phyloP scores from a whole-genome alignment of 2,113 vertebrate species.

The Choloepus hoffmanni region DNA sequence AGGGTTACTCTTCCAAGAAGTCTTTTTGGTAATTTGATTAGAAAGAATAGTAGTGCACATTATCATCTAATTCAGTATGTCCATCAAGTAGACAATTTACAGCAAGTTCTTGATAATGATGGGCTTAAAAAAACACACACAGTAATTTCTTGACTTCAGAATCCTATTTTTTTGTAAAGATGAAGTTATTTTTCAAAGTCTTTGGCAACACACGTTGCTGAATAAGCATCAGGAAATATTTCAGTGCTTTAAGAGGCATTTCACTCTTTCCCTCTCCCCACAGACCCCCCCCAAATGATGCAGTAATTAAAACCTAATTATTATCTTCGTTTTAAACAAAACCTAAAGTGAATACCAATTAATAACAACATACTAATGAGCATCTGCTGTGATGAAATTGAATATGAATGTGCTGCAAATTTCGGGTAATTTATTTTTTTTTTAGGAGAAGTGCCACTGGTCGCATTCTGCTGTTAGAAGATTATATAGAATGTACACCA shows the following conservation, averaged over 20 bases:
- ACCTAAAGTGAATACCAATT: constrained; percentile 94
- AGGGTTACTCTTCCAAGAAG: constrained; percentile 89
- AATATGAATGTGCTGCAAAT: constrained; percentile 93
- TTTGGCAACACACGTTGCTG: constrained; percentile 74
- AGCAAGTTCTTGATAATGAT: constrained; percentile 80
- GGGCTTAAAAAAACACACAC: constrained; percentile 71
- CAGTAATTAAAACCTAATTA: constrained; percentile 94
- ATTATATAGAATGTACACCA: constrained; percentile 85
- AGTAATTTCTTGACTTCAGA: constrained; percentile 84
- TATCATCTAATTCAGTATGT: constrained; percentile 85
- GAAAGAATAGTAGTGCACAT: constrained; percentile 83
- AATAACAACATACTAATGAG: constrained; percentile 95
- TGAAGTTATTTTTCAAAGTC: constrained; percentile 80
- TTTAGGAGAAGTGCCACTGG: constrained; percentile 88
- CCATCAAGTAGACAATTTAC: constrained; percentile 87
- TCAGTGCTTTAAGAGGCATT: constrained; percentile 89
- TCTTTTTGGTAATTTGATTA: constrained; percentile 89
- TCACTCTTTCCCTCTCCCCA: constrained; percentile 84
- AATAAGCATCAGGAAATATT: constrained; percentile 88
- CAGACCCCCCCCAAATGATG: constrained; percentile 86
- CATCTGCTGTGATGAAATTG: constrained; percentile 94
- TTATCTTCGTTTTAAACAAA: constrained; percentile 95
- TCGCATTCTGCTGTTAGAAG: constrained; percentile 87
- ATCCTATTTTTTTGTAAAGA: constrained; percentile 79
- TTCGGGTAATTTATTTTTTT: constrained; percentile 92